Evolutionary conservation across 2,888 invertebrate genomes (phyloP), one percentile per base, ranked within the genome.

Genomic region (Ornithoptera priamus): DNA sequence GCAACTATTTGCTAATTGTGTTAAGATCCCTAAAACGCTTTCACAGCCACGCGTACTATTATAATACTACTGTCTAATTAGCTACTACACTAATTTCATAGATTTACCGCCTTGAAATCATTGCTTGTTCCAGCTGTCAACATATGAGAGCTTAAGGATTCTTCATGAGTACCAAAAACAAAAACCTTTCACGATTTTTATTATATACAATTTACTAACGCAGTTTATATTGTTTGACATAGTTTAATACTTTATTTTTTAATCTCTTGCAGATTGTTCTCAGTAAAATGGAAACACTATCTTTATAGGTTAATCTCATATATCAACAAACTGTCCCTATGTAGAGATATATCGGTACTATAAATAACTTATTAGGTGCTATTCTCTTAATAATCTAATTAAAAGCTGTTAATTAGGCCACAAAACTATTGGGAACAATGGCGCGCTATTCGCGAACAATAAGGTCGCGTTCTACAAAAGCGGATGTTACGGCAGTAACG

Each of bases 381-480:
- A 57, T 66, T 69, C 57, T 56, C 64, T 61, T 60, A 65, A 65
- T 69, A 65, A 69, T 67, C 67, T 67, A 67, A 70, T 67, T 63
- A 53, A 62, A 60, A 67, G 42, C 70, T 63, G 59, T 64, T 70
- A 70, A 67, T 70, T 70, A 67, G 70, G 63, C 63, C 63, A 59
- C 70, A 70, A 70, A 70, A 67, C 70, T 63, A 70, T 70, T 56
- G 42, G 24, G 67, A 67, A 70, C 70, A 70, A 70, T 70, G 46
- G 67, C 63, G 56, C 39, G 42, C 60, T 67, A 67, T 65, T 65
- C 61, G 56, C 60, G 63, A 67, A 70, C 67, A 70, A 70, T 70
- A 64, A 64, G 58, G 62, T 56, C 42, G 61, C 42, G 64, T 56
- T 50, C 62, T 59, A 66, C 58, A 66, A 70, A 65, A 66, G 66